Conservation (phyloP, 2,113 vertebrate species). For the Lycaon pictus region DNA sequence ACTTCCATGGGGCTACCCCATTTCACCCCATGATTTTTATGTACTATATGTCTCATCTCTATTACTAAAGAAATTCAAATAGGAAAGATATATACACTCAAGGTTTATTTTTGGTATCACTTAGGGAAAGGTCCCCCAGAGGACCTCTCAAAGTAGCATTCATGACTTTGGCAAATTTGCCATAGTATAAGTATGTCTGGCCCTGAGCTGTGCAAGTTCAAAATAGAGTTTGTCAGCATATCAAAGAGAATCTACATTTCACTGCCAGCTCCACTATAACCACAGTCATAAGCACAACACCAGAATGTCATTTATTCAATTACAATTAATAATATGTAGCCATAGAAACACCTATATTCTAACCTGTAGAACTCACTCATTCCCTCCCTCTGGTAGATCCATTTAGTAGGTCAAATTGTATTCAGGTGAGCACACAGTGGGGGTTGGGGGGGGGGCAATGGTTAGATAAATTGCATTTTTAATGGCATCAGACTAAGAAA, state of each 20-base stretch:
- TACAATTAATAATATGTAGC: background rate
- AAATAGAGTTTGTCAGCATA: background rate
- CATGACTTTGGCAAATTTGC: background rate
- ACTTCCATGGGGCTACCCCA: background rate
- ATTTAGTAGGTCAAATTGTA: background rate
- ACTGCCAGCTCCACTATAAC: background rate
- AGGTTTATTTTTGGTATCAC: background rate
- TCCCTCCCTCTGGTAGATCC: background rate
- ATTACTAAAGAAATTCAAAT: conserved; percentile 6
- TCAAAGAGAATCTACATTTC: conserved; percentile 19
- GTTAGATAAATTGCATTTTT: background rate
- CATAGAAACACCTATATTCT: background rate
- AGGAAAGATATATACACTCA: background rate
- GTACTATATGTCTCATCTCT: background rate
- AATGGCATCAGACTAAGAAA: background rate
- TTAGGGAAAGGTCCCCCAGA: background rate
- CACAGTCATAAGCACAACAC: background rate
- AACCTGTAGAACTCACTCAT: background rate
- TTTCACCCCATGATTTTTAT: background rate
- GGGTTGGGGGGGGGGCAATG: fast-evolving
- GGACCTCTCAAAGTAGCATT: background rate
- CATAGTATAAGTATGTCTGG: background rate
- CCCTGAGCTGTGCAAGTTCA: background rate
- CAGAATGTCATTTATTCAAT: background rate
- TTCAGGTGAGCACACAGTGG: background rate